Percentiles rank a stretch among this genome's conserved stretches.
phyloP scores from a whole-genome alignment of 1,140 invertebrate genomes.

The Drosophila parabipectinata region DNA sequence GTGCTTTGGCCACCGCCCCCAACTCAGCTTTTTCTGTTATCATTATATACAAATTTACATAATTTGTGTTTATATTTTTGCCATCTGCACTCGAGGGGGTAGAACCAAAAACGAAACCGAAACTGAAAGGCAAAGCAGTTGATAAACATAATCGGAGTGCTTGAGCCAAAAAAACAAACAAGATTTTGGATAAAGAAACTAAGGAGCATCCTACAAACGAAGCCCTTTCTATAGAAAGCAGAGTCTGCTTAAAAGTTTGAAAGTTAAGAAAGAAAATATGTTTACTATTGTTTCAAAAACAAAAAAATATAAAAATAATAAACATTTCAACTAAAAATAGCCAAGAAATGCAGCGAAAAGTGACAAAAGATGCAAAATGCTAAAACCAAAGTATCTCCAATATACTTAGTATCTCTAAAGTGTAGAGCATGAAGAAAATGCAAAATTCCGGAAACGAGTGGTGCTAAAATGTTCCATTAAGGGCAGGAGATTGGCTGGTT shows the following conservation, averaged over 20 bases:
- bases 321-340: neutral
- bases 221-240: too few relatives aligned
- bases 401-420: too few relatives aligned
- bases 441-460: too few relatives aligned
- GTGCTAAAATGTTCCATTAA: constrained; percentile 11
- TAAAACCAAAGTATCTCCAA: constrained; percentile 6
- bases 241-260: constrained; percentile 50
- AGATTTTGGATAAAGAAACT: constrained; percentile 28
- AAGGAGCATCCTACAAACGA: too few relatives aligned
- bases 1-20: neutral
- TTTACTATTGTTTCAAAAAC: constrained; percentile 43
- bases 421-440: too few relatives aligned
- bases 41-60: constrained; percentile 78
- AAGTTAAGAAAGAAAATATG: constrained; percentile 48
- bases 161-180: constrained; percentile 35
- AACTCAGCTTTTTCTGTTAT: constrained; percentile 45
- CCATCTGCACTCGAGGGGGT: constrained; percentile 21
- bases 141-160: constrained; percentile 73
- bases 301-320: neutral
- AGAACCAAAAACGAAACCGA: neutral
- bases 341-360: constrained; percentile 19
- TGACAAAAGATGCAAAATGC: constrained; percentile 29
- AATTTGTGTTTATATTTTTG: constrained; percentile 73
- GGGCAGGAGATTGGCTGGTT: constrained; percentile 16
- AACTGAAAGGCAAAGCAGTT: constrained; percentile 16